Evolutionary conservation across 2,797 vertebrate genomes (phyloP), one percentile per base, ranked within the genome.

Genomic region (Hypotaenidia philippensis): DNA sequence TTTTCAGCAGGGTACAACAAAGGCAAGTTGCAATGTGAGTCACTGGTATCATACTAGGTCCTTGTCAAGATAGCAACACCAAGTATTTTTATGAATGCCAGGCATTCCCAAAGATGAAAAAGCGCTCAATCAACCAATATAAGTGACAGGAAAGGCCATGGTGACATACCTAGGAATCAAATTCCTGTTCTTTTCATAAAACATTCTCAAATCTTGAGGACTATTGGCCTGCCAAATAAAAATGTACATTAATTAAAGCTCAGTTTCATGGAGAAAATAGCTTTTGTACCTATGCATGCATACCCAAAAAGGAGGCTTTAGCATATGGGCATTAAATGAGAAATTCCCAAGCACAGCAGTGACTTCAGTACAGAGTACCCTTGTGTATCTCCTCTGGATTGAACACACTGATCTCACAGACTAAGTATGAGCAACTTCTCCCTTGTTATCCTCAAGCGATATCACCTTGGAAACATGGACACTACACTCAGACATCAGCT

Each of bases 111-210:
- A 76, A 87, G 65, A 83, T 26, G 44, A 64, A 60, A 68, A 92
- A 78, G 69, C 49, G 66, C 69, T 85, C 72, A 93, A 27, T 83
- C 85, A 93, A 83, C 57, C 86, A 92, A 36, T 16, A 2, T 11
- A 78, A 89, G 57, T 10, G 44, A 83, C 64, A 96, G 63, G 40
- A 94, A 85, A 83, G 70, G 70, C 44, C 80, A 64, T 0, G 4
- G 55, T 93, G 69, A 98, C 98, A 95, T 98, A 99, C 99, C 98
- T 99, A 88, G 99, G 99, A 93, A 99, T 98, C 85, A 99, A 98
- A 87, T 98, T 99, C 96, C 99, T 99, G 98, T 99, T 99, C 97
- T 99, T 99, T 94, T 99, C 99, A 96, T 99, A 99, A 97, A 99
- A 99, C 98, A 99, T 98, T 98, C 99, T 98, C 97, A 99, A 97